Base-by-base conservation (phyloP, 2,888 invertebrate species). In the Alloplasta piceator region DNA sequence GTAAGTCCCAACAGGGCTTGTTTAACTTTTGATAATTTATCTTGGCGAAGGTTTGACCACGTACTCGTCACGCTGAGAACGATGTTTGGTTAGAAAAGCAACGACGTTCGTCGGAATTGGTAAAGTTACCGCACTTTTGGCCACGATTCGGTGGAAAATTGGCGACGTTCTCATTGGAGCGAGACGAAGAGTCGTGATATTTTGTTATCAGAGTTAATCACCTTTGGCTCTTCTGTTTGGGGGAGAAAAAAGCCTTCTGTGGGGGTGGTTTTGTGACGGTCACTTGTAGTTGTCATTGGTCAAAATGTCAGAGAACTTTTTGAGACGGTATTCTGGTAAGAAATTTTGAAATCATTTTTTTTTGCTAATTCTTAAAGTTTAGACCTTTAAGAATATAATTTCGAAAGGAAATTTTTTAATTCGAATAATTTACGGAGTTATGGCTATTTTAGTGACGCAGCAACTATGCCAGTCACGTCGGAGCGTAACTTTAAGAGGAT, bases 141-240 rank as follows among this genome's bases (percentile, higher is more conserved):
- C 43, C 14, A 66, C 36, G 50, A 36, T 36, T 38, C 36, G 50
- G 12, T 66, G 50, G 14, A 12, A 50, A 26, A 61, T 66, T 66
- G 48, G 64, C 64, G 16, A 63, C 43, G 39, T 61, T 55, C 12
- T 43, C 50, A 50, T 26, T 38, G 12, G 50, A 9, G n/a, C 36
- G 16, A 26, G 38, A 50, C 72, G 50, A 66, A 43, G 46, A 26
- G 64, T 73, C 73, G 79, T 77, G 66, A 74, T 55, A 82, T 52
- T 52, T 67, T 75, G 78, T 76, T 81, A 83, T 82, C 73, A 81
- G 82, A 81, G 84, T 84, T 84, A 82, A 79, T 84, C 81, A 80
- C 66, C 70, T 52, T 72, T 78, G 78, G 71, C 68, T 43, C 56
- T 55, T 74, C 36, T 48, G 43, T 26, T 76, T 67, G 73, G 66